These are phyloP conservation scores for Bugulina stolonifera DNA, from an alignment of 2,888 invertebrate genomes.

Conservation along the genomic window DNA sequence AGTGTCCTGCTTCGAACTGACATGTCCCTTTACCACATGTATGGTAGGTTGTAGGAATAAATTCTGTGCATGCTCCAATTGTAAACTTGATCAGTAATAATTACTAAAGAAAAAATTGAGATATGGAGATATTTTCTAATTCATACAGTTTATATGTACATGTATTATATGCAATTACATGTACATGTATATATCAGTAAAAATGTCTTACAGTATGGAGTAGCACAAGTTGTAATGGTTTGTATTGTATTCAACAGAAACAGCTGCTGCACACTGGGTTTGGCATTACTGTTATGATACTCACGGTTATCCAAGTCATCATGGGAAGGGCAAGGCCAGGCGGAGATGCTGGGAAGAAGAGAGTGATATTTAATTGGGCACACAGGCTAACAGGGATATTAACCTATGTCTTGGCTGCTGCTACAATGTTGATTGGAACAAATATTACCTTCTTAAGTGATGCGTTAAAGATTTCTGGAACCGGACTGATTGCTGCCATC, in stretches of 20 bases:
- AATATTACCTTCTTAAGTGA: constrained; percentile 8
- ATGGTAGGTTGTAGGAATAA: too few relatives aligned
- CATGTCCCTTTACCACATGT: too few relatives aligned
- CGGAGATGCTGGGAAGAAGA: constrained; percentile 3
- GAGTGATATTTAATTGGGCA: constrained; percentile 13
- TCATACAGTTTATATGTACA: too few relatives aligned
- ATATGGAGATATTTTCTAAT: too few relatives aligned
- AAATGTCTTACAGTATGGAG: too few relatives aligned
- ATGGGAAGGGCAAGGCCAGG: not conserved
- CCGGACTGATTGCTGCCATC: not conserved
- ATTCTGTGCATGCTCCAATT: too few relatives aligned
- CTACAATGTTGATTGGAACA: not conserved
- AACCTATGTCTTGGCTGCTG: constrained; percentile 7
- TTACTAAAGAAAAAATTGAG: too few relatives aligned
- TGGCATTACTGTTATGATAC: constrained; percentile 9
- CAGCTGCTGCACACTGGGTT: constrained; percentile 8
- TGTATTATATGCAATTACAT: too few relatives aligned
- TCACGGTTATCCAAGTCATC: constrained; percentile 1
- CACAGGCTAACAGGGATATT: not conserved
- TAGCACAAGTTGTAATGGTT: too few relatives aligned
- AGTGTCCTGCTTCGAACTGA: too few relatives aligned
- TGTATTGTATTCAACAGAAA: not conserved
- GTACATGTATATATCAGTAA: too few relatives aligned
- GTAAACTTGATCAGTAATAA: too few relatives aligned
- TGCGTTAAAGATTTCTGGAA: not conserved